phyloP scores from a whole-genome alignment of 2,797 vertebrate genomes.

The Pangasius krempfi region DNA sequence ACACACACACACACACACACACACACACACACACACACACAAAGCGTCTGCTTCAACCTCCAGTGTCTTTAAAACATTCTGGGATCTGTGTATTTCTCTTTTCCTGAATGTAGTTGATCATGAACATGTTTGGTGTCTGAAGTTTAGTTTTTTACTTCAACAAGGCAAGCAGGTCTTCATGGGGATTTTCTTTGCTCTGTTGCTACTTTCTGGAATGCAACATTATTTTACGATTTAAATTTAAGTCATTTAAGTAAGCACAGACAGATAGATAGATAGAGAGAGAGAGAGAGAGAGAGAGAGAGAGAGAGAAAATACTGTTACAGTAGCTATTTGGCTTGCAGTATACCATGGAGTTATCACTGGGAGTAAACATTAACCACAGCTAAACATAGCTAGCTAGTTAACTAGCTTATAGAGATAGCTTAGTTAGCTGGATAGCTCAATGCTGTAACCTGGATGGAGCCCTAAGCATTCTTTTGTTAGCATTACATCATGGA shows the following conservation, averaged over 20 bases:
- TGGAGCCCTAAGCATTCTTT: neutral
- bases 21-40: no score
- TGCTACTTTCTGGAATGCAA: neutral
- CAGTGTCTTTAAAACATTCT: neutral
- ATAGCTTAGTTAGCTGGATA: neutral
- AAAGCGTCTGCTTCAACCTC: neutral
- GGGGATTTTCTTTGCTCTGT: neutral
- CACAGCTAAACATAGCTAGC: neutral
- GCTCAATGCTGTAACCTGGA: neutral
- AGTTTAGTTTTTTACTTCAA: neutral
- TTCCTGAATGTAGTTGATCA: neutral
- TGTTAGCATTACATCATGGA: neutral
- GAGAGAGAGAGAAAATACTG: neutral
- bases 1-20: no score
- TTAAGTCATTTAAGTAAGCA: neutral
- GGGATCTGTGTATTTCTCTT: neutral
- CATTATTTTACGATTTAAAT: no score
- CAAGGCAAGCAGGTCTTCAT: neutral
- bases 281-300: constrained; percentile 8
- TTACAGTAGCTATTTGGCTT: neutral
- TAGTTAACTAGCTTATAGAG: neutral
- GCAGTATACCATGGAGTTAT: neutral
- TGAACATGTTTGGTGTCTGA: neutral
- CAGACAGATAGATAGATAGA: constrained; percentile 1
- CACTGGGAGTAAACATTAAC: neutral